These are phyloP conservation scores for Cheracebus regulus DNA, from an alignment of 2,797 vertebrate species.

Conservation along the genomic window DNA sequence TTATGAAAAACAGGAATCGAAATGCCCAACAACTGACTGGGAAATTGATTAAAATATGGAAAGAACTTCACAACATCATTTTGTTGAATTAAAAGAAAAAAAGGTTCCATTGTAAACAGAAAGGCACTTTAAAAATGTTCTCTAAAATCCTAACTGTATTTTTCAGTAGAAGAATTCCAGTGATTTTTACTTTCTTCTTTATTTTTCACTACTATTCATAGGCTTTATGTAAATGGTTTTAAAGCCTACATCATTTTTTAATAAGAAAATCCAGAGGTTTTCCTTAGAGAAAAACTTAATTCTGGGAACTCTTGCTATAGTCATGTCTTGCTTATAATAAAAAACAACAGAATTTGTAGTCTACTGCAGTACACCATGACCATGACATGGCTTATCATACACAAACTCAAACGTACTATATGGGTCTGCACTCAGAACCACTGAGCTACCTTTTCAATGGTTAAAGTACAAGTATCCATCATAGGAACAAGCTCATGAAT, in stretches of 20 bases:
- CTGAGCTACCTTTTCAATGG: neutral
- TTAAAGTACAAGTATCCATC: neutral
- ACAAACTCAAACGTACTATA: fast-evolving
- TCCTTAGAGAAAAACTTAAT: neutral
- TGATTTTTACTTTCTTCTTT: neutral
- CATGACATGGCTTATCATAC: neutral
- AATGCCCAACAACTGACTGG: neutral
- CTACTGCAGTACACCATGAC: neutral
- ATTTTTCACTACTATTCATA: neutral
- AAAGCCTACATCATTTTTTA: neutral
- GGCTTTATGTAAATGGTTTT: neutral
- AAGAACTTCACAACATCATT: neutral
- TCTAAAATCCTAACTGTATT: neutral
- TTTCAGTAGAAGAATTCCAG: neutral
- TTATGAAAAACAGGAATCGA: neutral
- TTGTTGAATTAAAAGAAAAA: neutral
- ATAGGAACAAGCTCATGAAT: neutral
- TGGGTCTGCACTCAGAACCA: neutral
- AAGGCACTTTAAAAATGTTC: neutral
- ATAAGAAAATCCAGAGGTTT: neutral
- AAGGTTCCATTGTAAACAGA: neutral
- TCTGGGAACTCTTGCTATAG: neutral
- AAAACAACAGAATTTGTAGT: neutral
- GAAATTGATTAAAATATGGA: neutral
- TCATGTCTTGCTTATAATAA: neutral